These are phyloP conservation scores for Lethrus apterus DNA, from an alignment of 1,140 invertebrate species.

Conservation along the genomic window DNA sequence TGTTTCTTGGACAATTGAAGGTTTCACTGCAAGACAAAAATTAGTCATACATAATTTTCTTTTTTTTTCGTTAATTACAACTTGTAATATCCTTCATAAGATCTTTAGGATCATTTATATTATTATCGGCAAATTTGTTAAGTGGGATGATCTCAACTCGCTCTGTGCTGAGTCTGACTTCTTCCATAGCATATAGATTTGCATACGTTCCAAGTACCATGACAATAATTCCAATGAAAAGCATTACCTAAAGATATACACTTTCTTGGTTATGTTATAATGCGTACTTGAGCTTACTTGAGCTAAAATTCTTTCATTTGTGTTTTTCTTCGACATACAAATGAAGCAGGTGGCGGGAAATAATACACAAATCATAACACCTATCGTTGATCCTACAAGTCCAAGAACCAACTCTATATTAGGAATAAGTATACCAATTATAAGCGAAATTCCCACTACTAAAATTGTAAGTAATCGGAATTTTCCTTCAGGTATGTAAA, in stretches of 20 bases:
- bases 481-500: conserved; percentile 68
- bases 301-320: conserved; percentile 63
- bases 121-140: too few relatives aligned
- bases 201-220: conserved; percentile 82
- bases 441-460: conserved; percentile 68
- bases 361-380: conserved; percentile 87
- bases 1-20: conserved; percentile 27
- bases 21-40: conserved; percentile 10
- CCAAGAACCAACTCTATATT: conserved; percentile 91
- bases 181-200: conserved; percentile 69
- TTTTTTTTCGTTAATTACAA: too few relatives aligned
- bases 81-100: too few relatives aligned
- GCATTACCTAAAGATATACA: conserved; percentile 51
- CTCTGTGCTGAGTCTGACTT: conserved; percentile 31
- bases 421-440: conserved; percentile 70
- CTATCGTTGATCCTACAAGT: conserved; percentile 88
- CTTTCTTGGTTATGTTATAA: conserved; percentile 2
- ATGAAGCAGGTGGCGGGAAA: conserved; percentile 78
- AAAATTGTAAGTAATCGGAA: conserved; percentile 73
- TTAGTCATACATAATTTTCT: too few relatives aligned
- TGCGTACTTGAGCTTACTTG: conserved; percentile 45
- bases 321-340: conserved; percentile 62
- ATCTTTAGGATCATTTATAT: too few relatives aligned
- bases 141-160: too few relatives aligned
- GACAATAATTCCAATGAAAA: conserved; percentile 69